A percentile compares a stretch with the other conserved stretches of the same genome.
Evolutionary conservation across 30 jellyfish, hydroid and myxozoan genomes (phyloP).

Genomic region (Nemopilema nomurai): DNA sequence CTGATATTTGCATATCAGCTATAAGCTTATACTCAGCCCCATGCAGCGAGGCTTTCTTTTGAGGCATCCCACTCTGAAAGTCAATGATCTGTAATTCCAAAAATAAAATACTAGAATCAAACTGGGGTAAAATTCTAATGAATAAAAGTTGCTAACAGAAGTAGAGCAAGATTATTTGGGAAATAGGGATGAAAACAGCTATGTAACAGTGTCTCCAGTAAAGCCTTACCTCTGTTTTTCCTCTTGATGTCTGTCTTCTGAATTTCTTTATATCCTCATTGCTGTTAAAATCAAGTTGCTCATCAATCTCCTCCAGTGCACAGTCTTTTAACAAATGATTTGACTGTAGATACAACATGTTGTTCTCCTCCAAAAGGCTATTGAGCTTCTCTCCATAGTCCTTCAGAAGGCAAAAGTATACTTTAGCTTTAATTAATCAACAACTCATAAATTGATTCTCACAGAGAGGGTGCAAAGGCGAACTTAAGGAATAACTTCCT

Average conservation of each 20-base stretch:
- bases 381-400: constrained; percentile 71
- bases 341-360: constrained; percentile 69
- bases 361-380: constrained; percentile 67
- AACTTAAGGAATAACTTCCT: neutral
- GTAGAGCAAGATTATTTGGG: neutral
- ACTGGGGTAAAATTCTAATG: no score
- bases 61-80: neutral
- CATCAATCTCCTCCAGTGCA: constrained; percentile 65
- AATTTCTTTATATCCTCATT: constrained; percentile 55
- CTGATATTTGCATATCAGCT: constrained; percentile 70
- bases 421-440: neutral
- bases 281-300: constrained; percentile 52
- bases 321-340: constrained; percentile 70
- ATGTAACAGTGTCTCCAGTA: neutral
- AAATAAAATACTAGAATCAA: no score
- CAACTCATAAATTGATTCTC: neutral
- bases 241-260: constrained; percentile 70
- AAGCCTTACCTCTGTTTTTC: constrained; percentile 51
- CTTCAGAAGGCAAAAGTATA: constrained; percentile 2
- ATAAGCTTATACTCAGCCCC: constrained; percentile 63
- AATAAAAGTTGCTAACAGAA: neutral
- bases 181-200: no score
- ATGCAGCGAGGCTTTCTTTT: neutral
- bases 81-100: constrained; percentile 28
- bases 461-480: neutral